A percentile compares a stretch with the other conserved stretches of the same genome.
These are phyloP conservation scores for Cryptus armator DNA, from an alignment of 2,888 invertebrate genomes.

Conservation along the genomic window DNA sequence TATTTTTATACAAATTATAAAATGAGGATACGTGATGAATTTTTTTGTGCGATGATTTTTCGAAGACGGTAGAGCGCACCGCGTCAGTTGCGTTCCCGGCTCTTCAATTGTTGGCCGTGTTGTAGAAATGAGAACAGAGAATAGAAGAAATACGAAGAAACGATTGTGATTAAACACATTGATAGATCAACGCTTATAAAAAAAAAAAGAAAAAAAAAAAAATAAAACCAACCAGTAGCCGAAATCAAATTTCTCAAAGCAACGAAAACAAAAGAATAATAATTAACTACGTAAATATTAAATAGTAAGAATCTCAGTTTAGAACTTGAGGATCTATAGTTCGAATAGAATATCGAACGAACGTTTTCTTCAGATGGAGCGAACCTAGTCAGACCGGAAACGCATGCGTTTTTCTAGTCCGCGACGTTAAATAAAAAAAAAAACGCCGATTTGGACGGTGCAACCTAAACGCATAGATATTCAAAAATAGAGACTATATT, in stretches of 20 bases:
- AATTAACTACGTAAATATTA: slow-evolving; percentile 49
- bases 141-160: slow-evolving; percentile 15
- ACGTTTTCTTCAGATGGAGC: slow-evolving; percentile 7
- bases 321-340: slow-evolving; percentile 33
- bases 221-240: slow-evolving; percentile 22
- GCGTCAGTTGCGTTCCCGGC: slow-evolving; percentile 11
- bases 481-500: slow-evolving; percentile 78
- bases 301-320: slow-evolving; percentile 50
- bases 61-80: not conserved
- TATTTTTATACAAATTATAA: slow-evolving; percentile 84
- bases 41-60: slow-evolving; percentile 53
- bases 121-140: slow-evolving; percentile 22
- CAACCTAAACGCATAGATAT: slow-evolving; percentile 66
- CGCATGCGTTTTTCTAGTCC: slow-evolving; percentile 45
- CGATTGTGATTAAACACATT: slow-evolving; percentile 53
- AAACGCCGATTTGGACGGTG: slow-evolving; percentile 66
- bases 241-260: slow-evolving; percentile 74
- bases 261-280: slow-evolving; percentile 75
- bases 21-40: slow-evolving; percentile 56
- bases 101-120: slow-evolving; percentile 47
- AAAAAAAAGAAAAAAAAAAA: slow-evolving; percentile 29
- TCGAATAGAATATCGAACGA: slow-evolving; percentile 36
- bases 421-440: slow-evolving; percentile 34
- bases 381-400: slow-evolving; percentile 57
- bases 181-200: not conserved